Evolutionary conservation across 1,140 invertebrate genomes (phyloP).

Genomic region (Drosophila baimaii): DNA sequence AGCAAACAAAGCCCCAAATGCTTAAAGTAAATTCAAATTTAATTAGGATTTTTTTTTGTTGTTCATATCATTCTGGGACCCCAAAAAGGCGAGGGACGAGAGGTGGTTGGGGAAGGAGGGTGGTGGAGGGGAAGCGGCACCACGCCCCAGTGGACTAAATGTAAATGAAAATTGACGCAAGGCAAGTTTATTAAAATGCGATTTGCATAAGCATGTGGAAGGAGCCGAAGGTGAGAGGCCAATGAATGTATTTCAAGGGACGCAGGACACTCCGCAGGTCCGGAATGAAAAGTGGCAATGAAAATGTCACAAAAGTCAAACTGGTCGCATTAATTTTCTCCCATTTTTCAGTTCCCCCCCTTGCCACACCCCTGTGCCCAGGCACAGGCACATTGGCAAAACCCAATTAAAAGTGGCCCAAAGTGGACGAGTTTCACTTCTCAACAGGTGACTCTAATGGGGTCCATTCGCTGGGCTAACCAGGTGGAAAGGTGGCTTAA

Average conservation of each 20-base stretch:
- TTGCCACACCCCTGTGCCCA: background rate
- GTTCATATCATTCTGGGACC: conserved; percentile 54
- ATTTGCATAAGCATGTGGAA: conserved; percentile 77
- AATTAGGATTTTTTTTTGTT: conserved; percentile 81
- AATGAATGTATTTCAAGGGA: conserved; percentile 49
- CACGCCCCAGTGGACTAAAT: conserved; percentile 70
- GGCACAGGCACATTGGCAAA: conserved; percentile 63
- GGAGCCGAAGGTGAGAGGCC: conserved; percentile 14
- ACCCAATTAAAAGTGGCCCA: conserved; percentile 72
- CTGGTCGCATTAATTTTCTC: conserved; percentile 67
- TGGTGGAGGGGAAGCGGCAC: background rate
- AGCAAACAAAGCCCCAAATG: conserved; percentile 76
- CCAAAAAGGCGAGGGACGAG: background rate
- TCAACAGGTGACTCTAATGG: conserved; percentile 33
- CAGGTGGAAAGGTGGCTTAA: background rate
- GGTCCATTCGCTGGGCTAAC: conserved; percentile 10
- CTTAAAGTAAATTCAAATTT: conserved; percentile 83
- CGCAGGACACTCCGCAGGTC: conserved; percentile 1
- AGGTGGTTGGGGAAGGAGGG: background rate
- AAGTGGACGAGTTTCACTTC: conserved; percentile 26
- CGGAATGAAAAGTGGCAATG: conserved; percentile 48
- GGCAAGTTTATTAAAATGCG: conserved; percentile 80
- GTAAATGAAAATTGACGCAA: conserved; percentile 82
- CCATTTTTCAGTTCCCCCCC: conserved; percentile 36
- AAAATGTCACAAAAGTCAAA: conserved; percentile 58